Percentiles rank a stretch among this genome's conserved stretches.
Evolutionary conservation across 2,113 vertebrate genomes (phyloP).

Genomic region (Eretmochelys imbricata): DNA sequence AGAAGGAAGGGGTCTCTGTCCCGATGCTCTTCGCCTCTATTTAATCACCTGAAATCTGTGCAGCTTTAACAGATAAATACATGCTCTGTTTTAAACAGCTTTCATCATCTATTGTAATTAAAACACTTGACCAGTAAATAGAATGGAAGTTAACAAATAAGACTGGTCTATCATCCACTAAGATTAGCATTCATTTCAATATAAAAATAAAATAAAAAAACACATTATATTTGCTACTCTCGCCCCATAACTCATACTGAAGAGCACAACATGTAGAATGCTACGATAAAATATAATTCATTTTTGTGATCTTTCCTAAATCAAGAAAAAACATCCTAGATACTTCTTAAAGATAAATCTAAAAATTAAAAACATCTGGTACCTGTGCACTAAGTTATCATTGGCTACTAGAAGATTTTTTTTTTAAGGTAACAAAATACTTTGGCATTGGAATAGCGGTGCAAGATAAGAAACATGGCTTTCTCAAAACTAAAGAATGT

Average conservation of each 20-base stretch:
- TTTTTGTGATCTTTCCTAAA: background rate
- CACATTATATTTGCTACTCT: background rate
- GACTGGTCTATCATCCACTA: background rate
- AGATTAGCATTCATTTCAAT: background rate
- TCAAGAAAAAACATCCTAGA: background rate
- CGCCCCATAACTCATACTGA: background rate
- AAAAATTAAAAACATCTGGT: background rate
- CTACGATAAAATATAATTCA: background rate
- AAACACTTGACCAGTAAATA: background rate
- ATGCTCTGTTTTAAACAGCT: background rate
- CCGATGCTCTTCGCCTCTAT: background rate
- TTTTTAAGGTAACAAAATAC: slow-evolving; percentile 12
- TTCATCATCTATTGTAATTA: background rate
- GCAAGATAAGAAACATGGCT: background rate
- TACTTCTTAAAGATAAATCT: background rate
- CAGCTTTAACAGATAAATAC: background rate
- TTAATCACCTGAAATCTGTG: background rate
- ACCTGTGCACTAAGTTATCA: background rate
- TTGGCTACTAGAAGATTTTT: background rate
- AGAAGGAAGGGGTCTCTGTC: background rate
- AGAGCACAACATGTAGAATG: background rate
- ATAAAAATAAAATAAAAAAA: background rate
- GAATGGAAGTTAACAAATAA: background rate
- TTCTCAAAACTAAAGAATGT: background rate
- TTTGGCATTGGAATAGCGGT: background rate